Evolutionary conservation across 2,113 vertebrate species (phyloP), one percentile per base, ranked within the genome.

Genomic region (Phaetusa simplex): DNA sequence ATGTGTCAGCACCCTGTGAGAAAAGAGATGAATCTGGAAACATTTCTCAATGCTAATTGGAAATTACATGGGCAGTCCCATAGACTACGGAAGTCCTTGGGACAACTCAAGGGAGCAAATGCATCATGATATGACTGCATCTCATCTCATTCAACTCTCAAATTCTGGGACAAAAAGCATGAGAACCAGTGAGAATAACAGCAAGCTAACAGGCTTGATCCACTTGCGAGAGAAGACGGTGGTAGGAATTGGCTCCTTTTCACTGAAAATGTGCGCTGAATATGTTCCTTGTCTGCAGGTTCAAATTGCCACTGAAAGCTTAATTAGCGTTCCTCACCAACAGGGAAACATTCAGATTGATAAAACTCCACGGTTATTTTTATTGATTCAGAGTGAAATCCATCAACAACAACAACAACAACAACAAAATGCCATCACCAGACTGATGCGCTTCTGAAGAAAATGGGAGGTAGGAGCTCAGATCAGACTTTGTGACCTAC

Each of bases 271-370:
- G 3, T 56, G 49, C 23, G 58, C 78, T 88, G 77, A 94, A 94
- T 86, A 38, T 19, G 27, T 64, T 91, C 87, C 84, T 86, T 6
- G 47, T 91, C 91, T 90, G 56, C 62, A 91, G 78, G 87, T 91
- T 88, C 66, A 82, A 45, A 91, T 96, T 96, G 81, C 40, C 82
- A 78, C 90, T 90, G 70, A 86, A 90, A 93, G 88, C 88, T 88
- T 93, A 88, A 94, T 93, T 93, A 93, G 38, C 2, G 14, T 80
- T 86, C 50, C 82, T 83, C 78, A 80, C 78, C 90, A 93, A 82
- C 20, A 0, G 66, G 45, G 82, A 92, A 93, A 90, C 79, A 73
- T 70, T 67, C 66, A 30, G 85, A 90, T 86, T 88, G 90, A 91
- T 88, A 92, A 95, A 96, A 80, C 38, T 71, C 47, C 69, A 42